Conservation (phyloP, 2,888 invertebrate species). For the Barypeithes pellucidus region DNA sequence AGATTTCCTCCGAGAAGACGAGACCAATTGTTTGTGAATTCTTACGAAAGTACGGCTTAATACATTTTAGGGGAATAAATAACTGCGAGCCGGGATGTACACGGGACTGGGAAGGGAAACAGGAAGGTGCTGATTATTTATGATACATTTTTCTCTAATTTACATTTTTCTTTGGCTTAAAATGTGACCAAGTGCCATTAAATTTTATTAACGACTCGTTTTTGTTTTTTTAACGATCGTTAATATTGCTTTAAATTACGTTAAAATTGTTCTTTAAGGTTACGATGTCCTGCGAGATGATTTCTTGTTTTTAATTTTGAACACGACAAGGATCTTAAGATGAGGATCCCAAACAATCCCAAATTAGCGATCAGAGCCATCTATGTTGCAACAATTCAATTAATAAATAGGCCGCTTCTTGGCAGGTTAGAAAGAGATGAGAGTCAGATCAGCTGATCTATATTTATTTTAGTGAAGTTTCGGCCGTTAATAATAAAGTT, state of each 20-base stretch:
- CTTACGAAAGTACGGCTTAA: conserved; percentile 66
- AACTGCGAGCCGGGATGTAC: conserved; percentile 59
- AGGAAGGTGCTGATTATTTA: conserved; percentile 70
- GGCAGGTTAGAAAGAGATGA: no score
- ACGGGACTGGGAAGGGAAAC: conserved; percentile 64
- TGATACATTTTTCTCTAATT: conserved; percentile 69
- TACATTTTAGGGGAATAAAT: conserved; percentile 68
- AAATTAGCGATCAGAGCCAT: no score
- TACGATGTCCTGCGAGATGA: background rate
- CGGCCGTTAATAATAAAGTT: no score
- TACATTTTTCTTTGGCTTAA: conserved; percentile 69
- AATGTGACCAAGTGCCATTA: conserved; percentile 66
- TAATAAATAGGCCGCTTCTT: no score
- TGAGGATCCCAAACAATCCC: no score
- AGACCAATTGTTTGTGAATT: conserved; percentile 65
- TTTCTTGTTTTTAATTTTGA: no score
- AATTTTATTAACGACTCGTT: conserved; percentile 66
- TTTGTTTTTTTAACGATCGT: conserved; percentile 23
- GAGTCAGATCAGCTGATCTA: no score
- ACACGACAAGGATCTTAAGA: no score
- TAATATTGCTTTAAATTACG: conserved; percentile 33
- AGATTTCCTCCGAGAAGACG: conserved; percentile 62
- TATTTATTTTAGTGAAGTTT: no score
- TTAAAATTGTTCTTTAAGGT: conserved; percentile 8
- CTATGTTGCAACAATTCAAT: no score